Percentiles rank a stretch among this genome's conserved stretches.
Evolutionary conservation across 2,113 vertebrate species (phyloP).

Genomic region (Leuciscus idus): DNA sequence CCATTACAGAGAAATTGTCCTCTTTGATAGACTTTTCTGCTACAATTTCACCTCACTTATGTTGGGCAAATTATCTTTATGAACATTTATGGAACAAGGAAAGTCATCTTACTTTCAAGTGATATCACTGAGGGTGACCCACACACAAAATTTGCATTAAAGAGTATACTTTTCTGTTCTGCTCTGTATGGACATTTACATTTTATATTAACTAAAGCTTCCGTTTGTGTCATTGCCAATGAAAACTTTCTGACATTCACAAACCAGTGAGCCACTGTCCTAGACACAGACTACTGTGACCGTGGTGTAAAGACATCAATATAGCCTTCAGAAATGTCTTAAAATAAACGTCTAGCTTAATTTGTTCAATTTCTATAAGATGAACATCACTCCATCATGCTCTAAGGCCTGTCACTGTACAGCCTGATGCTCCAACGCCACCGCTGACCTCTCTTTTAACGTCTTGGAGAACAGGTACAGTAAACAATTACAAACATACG

Average conservation of each 20-base stretch:
- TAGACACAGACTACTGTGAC: neutral
- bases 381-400: conserved; percentile 38
- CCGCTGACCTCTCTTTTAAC: conserved; percentile 33
- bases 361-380: conserved; percentile 29
- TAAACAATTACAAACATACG: neutral
- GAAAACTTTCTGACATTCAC: conserved; percentile 27
- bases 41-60: too few species aligned
- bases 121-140: neutral
- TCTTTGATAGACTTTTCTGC: too few species aligned
- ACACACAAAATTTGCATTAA: neutral
- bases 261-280: conserved; percentile 5
- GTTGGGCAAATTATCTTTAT: neutral
- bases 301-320: conserved; percentile 36
- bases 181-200: neutral
- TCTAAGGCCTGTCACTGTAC: conserved; percentile 30
- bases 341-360: conserved; percentile 21
- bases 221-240: neutral
- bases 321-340: neutral
- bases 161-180: neutral
- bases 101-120: neutral
- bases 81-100: neutral
- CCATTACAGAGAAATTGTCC: neutral
- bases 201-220: neutral
- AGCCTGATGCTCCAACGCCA: neutral
- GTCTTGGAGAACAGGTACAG: neutral